Evolutionary conservation across 1,140 invertebrate genomes (phyloP).

Genomic region (Zaprionus camerounensis): DNA sequence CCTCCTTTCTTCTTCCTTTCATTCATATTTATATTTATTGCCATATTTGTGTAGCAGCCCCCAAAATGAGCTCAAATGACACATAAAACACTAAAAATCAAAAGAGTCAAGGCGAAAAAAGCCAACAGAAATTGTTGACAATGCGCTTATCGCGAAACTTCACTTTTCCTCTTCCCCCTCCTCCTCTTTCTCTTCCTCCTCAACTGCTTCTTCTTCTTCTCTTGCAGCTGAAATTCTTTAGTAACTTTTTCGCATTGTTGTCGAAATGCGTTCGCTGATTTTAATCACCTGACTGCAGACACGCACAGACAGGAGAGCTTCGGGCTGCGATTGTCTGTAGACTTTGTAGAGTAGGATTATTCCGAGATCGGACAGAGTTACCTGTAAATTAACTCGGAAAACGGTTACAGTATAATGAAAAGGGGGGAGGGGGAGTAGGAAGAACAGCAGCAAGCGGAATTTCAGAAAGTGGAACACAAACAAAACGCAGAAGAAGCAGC

Average conservation of each 20-base stretch:
- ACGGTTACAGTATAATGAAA: constrained; percentile 16
- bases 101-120: background rate
- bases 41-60: constrained; percentile 10
- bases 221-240: constrained; percentile 42
- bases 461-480: constrained; percentile 51
- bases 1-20: background rate
- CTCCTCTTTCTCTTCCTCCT: background rate
- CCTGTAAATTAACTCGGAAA: constrained; percentile 29
- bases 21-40: background rate
- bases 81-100: constrained; percentile 15
- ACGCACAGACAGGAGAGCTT: background rate
- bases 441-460: constrained; percentile 28
- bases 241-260: constrained; percentile 30
- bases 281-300: constrained; percentile 55
- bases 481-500: constrained; percentile 40
- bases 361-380: constrained; percentile 1
- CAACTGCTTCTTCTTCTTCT: background rate
- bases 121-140: constrained; percentile 35
- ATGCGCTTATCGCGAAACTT: constrained; percentile 27
- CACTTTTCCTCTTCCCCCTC: background rate
- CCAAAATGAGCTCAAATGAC: background rate
- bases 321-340: background rate
- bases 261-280: constrained; percentile 60
- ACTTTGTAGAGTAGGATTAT: background rate
- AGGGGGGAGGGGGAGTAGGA: background rate